Conservation (phyloP, 2,888 invertebrate species). For the Cephus spinipes region DNA sequence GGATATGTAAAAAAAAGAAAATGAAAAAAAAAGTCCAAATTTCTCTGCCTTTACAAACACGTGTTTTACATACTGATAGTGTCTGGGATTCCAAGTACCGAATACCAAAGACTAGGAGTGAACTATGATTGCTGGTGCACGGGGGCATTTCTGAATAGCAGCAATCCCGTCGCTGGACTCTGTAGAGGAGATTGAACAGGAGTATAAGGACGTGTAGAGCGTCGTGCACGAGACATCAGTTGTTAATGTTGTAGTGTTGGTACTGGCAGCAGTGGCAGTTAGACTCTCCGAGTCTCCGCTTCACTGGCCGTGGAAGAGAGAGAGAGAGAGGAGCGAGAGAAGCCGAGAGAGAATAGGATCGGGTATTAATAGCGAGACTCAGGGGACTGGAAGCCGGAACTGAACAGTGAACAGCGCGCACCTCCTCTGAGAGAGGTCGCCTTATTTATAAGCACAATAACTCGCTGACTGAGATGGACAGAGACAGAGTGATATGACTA, state of each 20-base stretch:
- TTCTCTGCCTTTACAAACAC: neutral
- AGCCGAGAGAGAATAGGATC: conserved; percentile 36
- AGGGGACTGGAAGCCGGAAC: conserved; percentile 62
- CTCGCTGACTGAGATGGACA: conserved; percentile 32
- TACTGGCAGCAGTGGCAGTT: neutral
- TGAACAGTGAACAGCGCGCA: conserved; percentile 31
- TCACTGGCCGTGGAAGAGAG: conserved; percentile 2
- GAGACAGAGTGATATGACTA: neutral
- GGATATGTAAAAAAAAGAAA: neutral
- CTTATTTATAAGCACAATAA: conserved; percentile 48
- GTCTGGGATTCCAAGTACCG: too few species aligned
- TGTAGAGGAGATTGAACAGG: neutral
- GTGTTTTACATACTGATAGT: too few species aligned
- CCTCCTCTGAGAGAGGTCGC: conserved; percentile 25
- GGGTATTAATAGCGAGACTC: conserved; percentile 59
- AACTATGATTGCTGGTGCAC: neutral
- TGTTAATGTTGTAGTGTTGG: neutral
- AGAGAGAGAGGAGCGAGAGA: neutral
- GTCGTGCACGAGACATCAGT: neutral
- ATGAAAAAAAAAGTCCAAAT: neutral
- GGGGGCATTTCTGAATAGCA: neutral
- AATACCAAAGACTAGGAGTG: neutral
- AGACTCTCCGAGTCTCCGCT: neutral
- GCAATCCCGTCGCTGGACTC: neutral
- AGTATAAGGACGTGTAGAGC: neutral